Conservation (phyloP, 2,888 invertebrate genomes). For the Rhagium mordax region DNA sequence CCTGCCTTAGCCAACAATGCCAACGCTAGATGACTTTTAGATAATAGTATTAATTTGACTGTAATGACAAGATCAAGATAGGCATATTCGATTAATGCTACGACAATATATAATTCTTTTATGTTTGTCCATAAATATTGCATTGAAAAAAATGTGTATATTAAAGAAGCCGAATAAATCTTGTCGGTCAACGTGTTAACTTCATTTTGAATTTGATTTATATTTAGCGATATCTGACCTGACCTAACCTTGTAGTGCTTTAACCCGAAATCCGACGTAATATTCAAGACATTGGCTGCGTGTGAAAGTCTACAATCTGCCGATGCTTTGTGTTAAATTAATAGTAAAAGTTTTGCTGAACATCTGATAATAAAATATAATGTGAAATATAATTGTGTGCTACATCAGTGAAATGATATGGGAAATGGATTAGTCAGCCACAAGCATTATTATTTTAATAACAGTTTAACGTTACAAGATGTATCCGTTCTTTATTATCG, state of each 20-base stretch:
- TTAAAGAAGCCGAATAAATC: constrained; percentile 21
- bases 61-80: background rate
- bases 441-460: background rate
- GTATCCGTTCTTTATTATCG: background rate
- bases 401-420: constrained; percentile 22
- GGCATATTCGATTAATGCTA: background rate
- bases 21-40: background rate
- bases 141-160: constrained; percentile 3
- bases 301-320: constrained; percentile 30
- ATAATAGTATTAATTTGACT: background rate
- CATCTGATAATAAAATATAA: constrained; percentile 26
- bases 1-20: too few species aligned
- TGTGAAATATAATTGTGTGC: constrained; percentile 15
- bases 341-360: constrained; percentile 29
- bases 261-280: constrained; percentile 37
- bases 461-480: background rate
- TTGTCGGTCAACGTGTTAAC: constrained; percentile 27
- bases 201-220: constrained; percentile 35
- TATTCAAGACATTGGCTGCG: constrained; percentile 28
- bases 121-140: background rate
- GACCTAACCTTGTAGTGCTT: constrained; percentile 41
- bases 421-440: background rate
- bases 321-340: constrained; percentile 28
- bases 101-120: background rate
- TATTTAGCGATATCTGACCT: constrained; percentile 37